These are phyloP conservation scores for Pipistrellus nathusii DNA, from an alignment of 2,797 vertebrate genomes.

Conservation along the genomic window DNA sequence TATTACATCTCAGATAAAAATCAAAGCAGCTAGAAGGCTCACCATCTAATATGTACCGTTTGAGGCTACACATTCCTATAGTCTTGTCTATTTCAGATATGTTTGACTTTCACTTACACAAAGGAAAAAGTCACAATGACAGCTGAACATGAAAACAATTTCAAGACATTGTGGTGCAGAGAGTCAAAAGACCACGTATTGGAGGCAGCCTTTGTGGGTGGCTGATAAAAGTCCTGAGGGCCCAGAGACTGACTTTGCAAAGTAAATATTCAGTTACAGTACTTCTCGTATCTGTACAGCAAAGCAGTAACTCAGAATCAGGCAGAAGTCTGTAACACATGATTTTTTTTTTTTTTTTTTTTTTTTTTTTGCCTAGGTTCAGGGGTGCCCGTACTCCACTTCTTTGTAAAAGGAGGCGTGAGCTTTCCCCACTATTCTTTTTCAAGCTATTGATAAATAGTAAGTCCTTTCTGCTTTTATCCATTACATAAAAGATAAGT, in stretches of 20 bases:
- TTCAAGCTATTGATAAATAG: background rate
- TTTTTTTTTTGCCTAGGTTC: background rate
- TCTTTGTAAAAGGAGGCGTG: background rate
- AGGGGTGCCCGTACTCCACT: background rate
- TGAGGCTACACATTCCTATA: background rate
- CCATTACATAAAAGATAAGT: background rate
- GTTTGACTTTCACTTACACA: slow-evolving; percentile 68
- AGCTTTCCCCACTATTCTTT: background rate
- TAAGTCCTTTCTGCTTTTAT: slow-evolving; percentile 10
- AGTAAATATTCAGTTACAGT: background rate
- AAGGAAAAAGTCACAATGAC: slow-evolving; percentile 67
- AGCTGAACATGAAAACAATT: slow-evolving; percentile 71
- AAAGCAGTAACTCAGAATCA: background rate
- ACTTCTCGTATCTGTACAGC: background rate
- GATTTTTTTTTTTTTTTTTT: background rate
- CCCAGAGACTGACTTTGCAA: background rate
- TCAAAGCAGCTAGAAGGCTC: slow-evolving; percentile 2
- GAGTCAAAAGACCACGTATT: background rate
- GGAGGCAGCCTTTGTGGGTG: slow-evolving; percentile 38
- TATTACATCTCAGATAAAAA: slow-evolving; percentile 9
- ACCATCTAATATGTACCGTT: slow-evolving; percentile 21
- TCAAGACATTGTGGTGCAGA: slow-evolving; percentile 27
- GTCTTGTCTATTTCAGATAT: slow-evolving; percentile 55
- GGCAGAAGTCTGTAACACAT: background rate
- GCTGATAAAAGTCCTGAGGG: background rate